Evolutionary conservation across 2,888 invertebrate species (phyloP), one percentile per base, ranked within the genome.

Genomic region (Crematogaster levior): DNA sequence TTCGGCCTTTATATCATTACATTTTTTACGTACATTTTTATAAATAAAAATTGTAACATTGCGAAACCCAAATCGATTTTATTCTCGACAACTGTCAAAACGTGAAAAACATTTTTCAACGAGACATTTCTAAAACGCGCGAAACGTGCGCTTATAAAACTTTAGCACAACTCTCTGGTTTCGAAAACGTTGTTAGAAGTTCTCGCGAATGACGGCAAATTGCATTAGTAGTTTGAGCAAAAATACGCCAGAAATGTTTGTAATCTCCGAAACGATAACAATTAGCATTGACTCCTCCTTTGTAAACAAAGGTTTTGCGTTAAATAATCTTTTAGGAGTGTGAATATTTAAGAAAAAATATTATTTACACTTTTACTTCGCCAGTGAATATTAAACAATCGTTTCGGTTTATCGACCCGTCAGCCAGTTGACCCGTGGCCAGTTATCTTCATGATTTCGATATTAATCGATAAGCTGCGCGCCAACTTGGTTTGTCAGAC

Each of bases 111-210:
- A 66, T 68, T 81, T 65, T 77, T 27, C 37, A 61, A 12, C 15
- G 43, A 46, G 56, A 37, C 48, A n/a, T 56, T 77, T 56, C 37
- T 34, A 56, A 75, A 37, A 60, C 10, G 34, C 18, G 77, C n/a
- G 58, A 75, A 80, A 66, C 75, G 56, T 65, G 65, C 27, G 46
- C 24, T 65, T 66, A 40, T 21, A 21, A 65, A 75, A 75, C 27
- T 81, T 66, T 24, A 27, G 27, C 34, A 7, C 34, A 46, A n/a
- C 9, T 9, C 27, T 37, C 24, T 27, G 1, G 48, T n/a, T 27
- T 12, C 9, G n/a, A 34, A 56, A 24, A 51, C 2, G 7, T 27
- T 34, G 48, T 60, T 77, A 24, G 30, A 66, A 56, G 24, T 0
- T 34, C 34, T 68, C 15, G 40, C 27, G 21, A 75, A 73, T 43